Evolutionary conservation across 2,797 vertebrate species (phyloP), one percentile per base, ranked within the genome.

Genomic region (Sebastes kiyomatsui): DNA sequence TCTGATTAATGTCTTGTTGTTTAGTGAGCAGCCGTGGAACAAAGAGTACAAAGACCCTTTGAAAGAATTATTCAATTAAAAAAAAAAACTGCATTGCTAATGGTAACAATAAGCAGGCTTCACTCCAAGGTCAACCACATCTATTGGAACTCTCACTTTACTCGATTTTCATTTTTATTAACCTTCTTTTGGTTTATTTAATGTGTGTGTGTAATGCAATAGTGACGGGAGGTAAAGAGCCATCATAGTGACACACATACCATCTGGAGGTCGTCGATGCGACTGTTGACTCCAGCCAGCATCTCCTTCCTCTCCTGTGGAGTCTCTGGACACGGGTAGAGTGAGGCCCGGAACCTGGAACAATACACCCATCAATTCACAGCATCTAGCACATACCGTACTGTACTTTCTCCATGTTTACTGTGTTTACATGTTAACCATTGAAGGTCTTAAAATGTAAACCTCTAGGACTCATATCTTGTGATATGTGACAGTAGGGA

Each of bases 181-280:
- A 3, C n/a, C 3, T 33, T n/a, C 14, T n/a, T 38, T 28, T 14
- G 18, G 12, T 65, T 28, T 22, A 22, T 73, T 62, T 14, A 30
- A 33, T 49, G 32, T 76, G 35, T 32, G 35, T 32, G 13, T 38
- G n/a, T 16, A 9, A 49, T 30, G 23, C 13, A 18, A 20, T 28
- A 66, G 8, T 35, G 25, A 56, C 16, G 22, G 5, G 18, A 60
- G 6, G 12, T 23, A 42, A 58, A 56, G 27, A 25, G 64, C 3
- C 7, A 55, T 30, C 35, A 3, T 5, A 13, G 9, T 10, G 20
- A 72, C 7, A 32, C 64, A 74, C 80, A 1, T 96, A 99, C 98
- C 98, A 99, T 99, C 91, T 99, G 98, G 71, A 99, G 97, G 91
- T 99, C 98, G 20, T 99, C 98, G 16, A 99, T 99, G 79, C 98